These are phyloP conservation scores for Plumapathes pennacea DNA, from an alignment of 92 coral and sea anemone genomes.

Conservation along the genomic window DNA sequence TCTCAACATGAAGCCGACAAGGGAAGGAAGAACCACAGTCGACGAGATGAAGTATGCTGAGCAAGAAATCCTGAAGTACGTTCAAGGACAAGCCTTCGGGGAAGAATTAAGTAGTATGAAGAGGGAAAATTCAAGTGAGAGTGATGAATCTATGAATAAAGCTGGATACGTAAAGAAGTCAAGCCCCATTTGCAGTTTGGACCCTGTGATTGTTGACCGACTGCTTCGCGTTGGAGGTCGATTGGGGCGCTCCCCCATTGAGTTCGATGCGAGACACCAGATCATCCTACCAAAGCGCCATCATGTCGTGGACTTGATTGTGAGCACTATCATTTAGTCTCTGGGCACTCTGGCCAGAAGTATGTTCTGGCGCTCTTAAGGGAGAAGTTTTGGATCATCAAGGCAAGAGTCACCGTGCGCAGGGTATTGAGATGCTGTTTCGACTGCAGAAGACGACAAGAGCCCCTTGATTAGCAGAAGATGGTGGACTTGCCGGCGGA, in stretches of 20 bases:
- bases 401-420: slow-evolving; percentile 28
- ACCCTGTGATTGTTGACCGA: slow-evolving; percentile 32
- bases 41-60: slow-evolving; percentile 37
- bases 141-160: slow-evolving; percentile 16
- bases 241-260: slow-evolving; percentile 24
- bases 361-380: slow-evolving; percentile 23
- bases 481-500: slow-evolving; percentile 50
- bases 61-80: slow-evolving; percentile 24
- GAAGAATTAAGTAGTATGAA: slow-evolving; percentile 10
- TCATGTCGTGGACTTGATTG: slow-evolving; percentile 33
- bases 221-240: slow-evolving; percentile 52
- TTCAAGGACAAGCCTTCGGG: slow-evolving; percentile 22
- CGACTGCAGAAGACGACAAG: slow-evolving; percentile 34
- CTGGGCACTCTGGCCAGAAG: slow-evolving; percentile 42
- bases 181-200: slow-evolving; percentile 24
- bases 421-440: slow-evolving; percentile 30
- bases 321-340: slow-evolving; percentile 12
- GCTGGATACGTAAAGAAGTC: too few relatives aligned
- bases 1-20: neutral
- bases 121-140: neutral
- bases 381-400: slow-evolving; percentile 31
- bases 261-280: slow-evolving; percentile 23
- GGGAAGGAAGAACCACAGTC: too few relatives aligned
- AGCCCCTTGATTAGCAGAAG: slow-evolving; percentile 11
- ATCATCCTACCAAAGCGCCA: slow-evolving; percentile 45